Percentiles rank a stretch among this genome's conserved stretches.
phyloP scores from a whole-genome alignment of 2,888 invertebrate species.

The Rhagonycha fulva region DNA sequence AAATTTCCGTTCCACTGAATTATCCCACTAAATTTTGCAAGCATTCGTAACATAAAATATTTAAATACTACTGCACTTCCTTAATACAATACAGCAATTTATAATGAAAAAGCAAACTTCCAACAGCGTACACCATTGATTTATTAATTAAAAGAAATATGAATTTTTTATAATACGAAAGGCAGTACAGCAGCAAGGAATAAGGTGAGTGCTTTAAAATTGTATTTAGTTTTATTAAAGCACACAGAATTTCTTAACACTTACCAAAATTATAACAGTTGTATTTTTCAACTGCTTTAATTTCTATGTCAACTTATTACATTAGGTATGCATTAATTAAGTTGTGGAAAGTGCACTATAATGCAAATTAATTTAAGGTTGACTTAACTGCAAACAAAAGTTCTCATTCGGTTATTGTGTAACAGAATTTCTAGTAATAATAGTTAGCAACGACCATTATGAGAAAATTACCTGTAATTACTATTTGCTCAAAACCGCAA shows the following conservation, averaged over 20 bases:
- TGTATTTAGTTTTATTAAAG: neutral
- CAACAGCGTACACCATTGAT: neutral
- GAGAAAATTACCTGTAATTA: conserved; percentile 38
- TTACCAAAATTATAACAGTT: neutral
- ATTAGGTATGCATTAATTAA: neutral
- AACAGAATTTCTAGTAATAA: conserved; percentile 24
- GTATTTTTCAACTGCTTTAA: neutral
- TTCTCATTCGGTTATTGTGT: neutral
- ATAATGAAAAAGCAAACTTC: neutral
- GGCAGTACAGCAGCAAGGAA: neutral
- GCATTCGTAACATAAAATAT: neutral
- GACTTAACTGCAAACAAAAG: neutral
- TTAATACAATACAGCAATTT: neutral
- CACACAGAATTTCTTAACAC: neutral
- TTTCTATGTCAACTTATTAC: neutral
- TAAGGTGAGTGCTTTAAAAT: neutral
- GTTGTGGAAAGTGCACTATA: neutral
- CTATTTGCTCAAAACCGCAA: conserved; percentile 29
- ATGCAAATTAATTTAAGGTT: neutral
- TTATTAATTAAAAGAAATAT: neutral
- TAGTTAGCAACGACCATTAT: conserved; percentile 33
- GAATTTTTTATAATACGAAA: neutral
- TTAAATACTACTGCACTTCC: neutral
- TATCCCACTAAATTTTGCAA: neutral
- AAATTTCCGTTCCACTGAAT: neutral